Evolutionary conservation across 2,113 vertebrate species (phyloP), one percentile per base, ranked within the genome.

Genomic region (Nipponia nippon): DNA sequence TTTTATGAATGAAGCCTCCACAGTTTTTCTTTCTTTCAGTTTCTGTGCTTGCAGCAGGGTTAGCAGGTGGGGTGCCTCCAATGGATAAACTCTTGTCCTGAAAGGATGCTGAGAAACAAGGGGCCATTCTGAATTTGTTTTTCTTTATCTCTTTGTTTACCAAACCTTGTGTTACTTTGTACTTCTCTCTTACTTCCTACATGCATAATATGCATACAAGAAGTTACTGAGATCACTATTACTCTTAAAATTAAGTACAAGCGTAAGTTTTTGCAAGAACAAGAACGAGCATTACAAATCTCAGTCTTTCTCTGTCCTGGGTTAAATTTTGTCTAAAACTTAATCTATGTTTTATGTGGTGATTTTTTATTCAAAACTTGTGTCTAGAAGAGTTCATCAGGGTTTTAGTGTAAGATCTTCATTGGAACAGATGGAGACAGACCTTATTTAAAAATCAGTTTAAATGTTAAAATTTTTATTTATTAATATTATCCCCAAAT

Each of bases 1-100:
- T 91, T 79, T 88, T 80, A 63, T 94, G 93, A 97, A 97, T 94
- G 83, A 91, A 93, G 70, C 22, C 21, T 82, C 19, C 44, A 94
- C 78, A 90, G 27, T n/a, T 95, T 80, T 82, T 46, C 34, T 86
- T 94, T 42, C 50, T 88, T 89, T 75, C 14, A 3, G 12, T 90
- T 93, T 95, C 73, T 87, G 47, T 73, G 26, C 40, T 67, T 76
- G 27, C 44, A 90, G 75, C 75, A 94, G 84, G 63, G 44, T 77
- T 92, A 88, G 85, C 92, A 96, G 89, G 80, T 95, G 93, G 81
- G 38, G 29, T 25, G 16, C 90, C 49, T 44, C 19, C 6, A 2
- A 12, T 50, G 72, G 90, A 77, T 89, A 63, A 94, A 77, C 15
- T 73, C 34, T 56, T 73, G 63, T 53, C 59, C 81, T 86, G 56